These are phyloP conservation scores for Nineta flava DNA, from an alignment of 2,888 invertebrate genomes.

Conservation along the genomic window DNA sequence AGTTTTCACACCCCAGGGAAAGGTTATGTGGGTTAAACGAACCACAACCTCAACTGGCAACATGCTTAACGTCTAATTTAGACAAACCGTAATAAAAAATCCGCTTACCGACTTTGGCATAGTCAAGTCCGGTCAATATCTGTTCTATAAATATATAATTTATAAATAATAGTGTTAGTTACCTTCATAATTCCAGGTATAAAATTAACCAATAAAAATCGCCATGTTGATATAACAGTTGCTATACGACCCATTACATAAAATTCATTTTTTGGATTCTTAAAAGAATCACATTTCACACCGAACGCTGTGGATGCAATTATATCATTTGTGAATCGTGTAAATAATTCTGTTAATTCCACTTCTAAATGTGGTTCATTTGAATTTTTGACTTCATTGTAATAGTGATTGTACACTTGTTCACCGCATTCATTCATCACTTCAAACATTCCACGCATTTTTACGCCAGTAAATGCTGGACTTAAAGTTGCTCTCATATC, in stretches of 20 bases:
- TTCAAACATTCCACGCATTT: constrained; percentile 13
- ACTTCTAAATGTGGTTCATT: constrained; percentile 5
- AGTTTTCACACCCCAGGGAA: too few relatives aligned
- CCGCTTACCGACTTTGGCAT: too few relatives aligned
- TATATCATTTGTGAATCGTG: constrained; percentile 26
- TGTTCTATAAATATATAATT: too few relatives aligned
- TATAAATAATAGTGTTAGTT: too few relatives aligned
- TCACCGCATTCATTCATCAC: constrained; percentile 12
- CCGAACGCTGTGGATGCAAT: constrained; percentile 31
- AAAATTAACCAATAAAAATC: too few relatives aligned
- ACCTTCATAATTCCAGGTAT: too few relatives aligned
- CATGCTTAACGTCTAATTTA: too few relatives aligned
- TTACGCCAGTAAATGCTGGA: constrained; percentile 15
- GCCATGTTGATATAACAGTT: too few relatives aligned
- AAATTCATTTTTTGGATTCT: constrained; percentile 19
- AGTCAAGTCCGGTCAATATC: too few relatives aligned
- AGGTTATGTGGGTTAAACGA: too few relatives aligned
- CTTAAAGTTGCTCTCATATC: constrained; percentile 13
- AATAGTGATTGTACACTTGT: constrained; percentile 11
- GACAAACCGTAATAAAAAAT: too few relatives aligned
- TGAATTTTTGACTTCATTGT: constrained; percentile 9
- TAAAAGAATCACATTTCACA: constrained; percentile 20
- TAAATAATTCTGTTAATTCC: constrained; percentile 23
- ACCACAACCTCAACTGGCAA: too few relatives aligned
- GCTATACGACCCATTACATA: constrained; percentile 12